A percentile compares a stretch with the other conserved stretches of the same genome.
Evolutionary conservation across 2,797 vertebrate genomes (phyloP).

Genomic region (Pelobates cultripes): DNA sequence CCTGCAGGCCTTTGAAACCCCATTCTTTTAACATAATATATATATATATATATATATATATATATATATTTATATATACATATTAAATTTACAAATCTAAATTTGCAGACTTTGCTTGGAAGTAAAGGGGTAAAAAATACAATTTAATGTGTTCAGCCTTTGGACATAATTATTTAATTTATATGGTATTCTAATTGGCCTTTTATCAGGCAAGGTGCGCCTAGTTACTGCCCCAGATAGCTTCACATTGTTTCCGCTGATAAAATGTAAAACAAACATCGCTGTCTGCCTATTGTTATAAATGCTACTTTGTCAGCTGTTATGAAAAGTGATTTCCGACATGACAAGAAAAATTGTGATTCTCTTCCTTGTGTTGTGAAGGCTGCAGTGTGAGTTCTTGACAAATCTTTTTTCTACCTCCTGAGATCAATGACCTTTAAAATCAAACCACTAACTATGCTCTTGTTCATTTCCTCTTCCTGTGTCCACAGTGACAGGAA

Average conservation of each 20-base stretch:
- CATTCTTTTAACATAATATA: constrained; percentile 55
- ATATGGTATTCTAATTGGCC: constrained; percentile 57
- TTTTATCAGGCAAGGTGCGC: constrained; percentile 60
- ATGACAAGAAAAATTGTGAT: constrained; percentile 62
- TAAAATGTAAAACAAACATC: constrained; percentile 59
- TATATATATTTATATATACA: constrained; percentile 39
- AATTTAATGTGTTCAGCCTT: constrained; percentile 53
- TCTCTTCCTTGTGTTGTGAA: constrained; percentile 65
- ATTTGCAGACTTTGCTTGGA: constrained; percentile 25
- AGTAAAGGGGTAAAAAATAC: constrained; percentile 34
- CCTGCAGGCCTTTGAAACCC: constrained; percentile 23
- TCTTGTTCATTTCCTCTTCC: constrained; percentile 92
- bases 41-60: background rate
- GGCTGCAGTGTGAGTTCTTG: constrained; percentile 60
- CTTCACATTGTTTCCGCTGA: constrained; percentile 62
- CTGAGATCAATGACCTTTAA: constrained; percentile 71
- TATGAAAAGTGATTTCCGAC: constrained; percentile 73
- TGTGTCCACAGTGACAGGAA: constrained; percentile 87
- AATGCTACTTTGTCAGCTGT: constrained; percentile 66
- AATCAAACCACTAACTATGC: constrained; percentile 71
- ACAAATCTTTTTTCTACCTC: constrained; percentile 55
- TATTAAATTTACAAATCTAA: constrained; percentile 48
- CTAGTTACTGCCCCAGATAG: constrained; percentile 50
- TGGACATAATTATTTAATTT: constrained; percentile 58
- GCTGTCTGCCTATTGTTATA: constrained; percentile 65